Conservation (phyloP, 2,797 vertebrate species). For the Enteromius thamalakanensis region DNA sequence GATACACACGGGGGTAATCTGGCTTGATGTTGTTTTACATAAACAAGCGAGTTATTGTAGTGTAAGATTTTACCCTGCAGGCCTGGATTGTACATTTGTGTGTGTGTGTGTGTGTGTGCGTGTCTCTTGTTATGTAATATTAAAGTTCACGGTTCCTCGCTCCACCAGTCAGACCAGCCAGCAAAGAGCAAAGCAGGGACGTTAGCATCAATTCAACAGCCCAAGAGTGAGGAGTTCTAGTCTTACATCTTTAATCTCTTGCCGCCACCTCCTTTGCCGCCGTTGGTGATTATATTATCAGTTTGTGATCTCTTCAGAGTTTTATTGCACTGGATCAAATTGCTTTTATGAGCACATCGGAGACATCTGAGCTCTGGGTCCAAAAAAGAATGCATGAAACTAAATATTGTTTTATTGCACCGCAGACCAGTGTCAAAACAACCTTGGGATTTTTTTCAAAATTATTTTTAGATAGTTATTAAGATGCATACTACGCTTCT, state of each 20-base stretch:
- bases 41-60: neutral
- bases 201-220: conserved; percentile 15
- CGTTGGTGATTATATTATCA: conserved; percentile 28
- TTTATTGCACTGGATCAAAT: conserved; percentile 13
- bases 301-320: conserved; percentile 7
- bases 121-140: neutral
- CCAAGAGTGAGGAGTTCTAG: conserved; percentile 38
- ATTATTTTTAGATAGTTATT: neutral
- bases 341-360: conserved; percentile 10
- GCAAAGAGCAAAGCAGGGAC: conserved; percentile 1
- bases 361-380: conserved; percentile 5
- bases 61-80: neutral
- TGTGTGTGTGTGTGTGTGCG: neutral
- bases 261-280: neutral
- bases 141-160: conserved; percentile 1
- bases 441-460: neutral
- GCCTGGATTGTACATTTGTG: neutral
- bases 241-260: conserved; percentile 11
- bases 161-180: conserved; percentile 1
- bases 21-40: conserved; percentile 15
- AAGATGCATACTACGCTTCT: neutral
- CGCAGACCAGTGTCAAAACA: neutral
- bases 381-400: conserved; percentile 22
- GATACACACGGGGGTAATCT: neutral
- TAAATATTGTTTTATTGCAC: conserved; percentile 13